Evolutionary conservation across 2,797 vertebrate genomes (phyloP), one percentile per base, ranked within the genome.

Genomic region (Brotogeris chrysoptera): DNA sequence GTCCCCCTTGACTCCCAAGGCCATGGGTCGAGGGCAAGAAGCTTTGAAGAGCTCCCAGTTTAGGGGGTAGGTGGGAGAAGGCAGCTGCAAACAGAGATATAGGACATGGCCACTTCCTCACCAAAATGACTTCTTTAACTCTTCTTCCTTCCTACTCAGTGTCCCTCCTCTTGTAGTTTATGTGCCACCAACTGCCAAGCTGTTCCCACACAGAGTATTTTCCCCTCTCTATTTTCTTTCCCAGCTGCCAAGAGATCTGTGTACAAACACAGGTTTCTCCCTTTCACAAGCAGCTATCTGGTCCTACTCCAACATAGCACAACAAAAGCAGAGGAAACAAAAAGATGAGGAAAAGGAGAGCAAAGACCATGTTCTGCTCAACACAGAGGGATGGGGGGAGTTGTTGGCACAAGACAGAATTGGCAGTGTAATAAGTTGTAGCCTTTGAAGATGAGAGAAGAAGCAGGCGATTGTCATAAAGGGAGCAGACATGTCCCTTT

Each of bases 361-460:
- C 36, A 36, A 55, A 2, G 39, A 64, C 57, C 25, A 8, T 15
- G 36, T 72, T 50, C 65, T 39, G 28, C 52, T 71, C 16, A 9
- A 16, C 32, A 47, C 50, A 38, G 50, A 36, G 18, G 80, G 23
- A 4, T 4, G 44, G 55, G 21, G 38, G 44, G 9, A 81, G 50
- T 44, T 69, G 57, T 38, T 85, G 91, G 89, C 89, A 59, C 4
- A 10, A 70, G 87, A 88, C 77, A 90, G 83, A 96, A 84, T 43
- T 93, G 68, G 92, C 94, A 91, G 50, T 2, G 43, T 49, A 52
- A 24, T 70, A 77, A 94, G 77, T 81, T 90, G 73, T 23, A 86
- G 81, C 72, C 82, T 97, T 96, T 97, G 95, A 96, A 91, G 92
- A 95, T 59, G 88, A 70, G 95, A 94, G 85, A 95, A 96, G 86